Evolutionary conservation across 64 coral and sea anemone genomes (phyloP).

Genomic region (Cladopsammia gracilis): DNA sequence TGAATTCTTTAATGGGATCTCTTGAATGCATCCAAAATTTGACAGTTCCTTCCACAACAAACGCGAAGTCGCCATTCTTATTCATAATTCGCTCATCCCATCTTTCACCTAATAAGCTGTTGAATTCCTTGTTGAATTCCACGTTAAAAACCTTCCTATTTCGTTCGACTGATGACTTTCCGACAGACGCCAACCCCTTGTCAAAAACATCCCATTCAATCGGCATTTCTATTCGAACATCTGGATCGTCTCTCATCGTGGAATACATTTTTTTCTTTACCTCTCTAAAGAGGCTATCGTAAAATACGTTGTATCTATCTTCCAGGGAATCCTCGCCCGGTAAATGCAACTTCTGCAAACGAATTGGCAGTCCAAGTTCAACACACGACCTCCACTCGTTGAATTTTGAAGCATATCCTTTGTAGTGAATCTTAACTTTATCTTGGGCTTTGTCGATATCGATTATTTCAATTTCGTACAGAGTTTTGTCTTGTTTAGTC

Average conservation of each 20-base stretch:
- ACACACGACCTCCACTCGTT: too few species aligned
- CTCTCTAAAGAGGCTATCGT: background rate
- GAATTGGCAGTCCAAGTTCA: too few species aligned
- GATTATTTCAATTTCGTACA: too few species aligned
- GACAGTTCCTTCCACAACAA: constrained; percentile 10
- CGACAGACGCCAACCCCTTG: background rate
- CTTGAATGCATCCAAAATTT: background rate
- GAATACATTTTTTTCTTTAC: constrained; percentile 40
- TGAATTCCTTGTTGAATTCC: background rate
- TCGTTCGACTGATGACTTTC: background rate
- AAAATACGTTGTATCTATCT: background rate
- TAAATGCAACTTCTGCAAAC: background rate
- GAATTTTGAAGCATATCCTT: too few species aligned
- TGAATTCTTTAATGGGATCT: background rate
- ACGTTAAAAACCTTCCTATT: constrained; percentile 10
- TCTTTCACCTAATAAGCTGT: background rate
- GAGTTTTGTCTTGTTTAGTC: too few species aligned
- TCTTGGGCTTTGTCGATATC: too few species aligned
- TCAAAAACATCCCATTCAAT: background rate
- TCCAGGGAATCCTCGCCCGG: background rate
- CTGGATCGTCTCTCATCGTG: constrained; percentile 8
- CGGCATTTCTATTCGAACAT: background rate
- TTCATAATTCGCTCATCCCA: constrained; percentile 30
- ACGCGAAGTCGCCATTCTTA: constrained; percentile 17
- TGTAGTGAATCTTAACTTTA: too few species aligned